Percentiles rank a stretch among this genome's conserved stretches.
Evolutionary conservation across 1,140 invertebrate species (phyloP).

Genomic region (Archivesica marissinica): DNA sequence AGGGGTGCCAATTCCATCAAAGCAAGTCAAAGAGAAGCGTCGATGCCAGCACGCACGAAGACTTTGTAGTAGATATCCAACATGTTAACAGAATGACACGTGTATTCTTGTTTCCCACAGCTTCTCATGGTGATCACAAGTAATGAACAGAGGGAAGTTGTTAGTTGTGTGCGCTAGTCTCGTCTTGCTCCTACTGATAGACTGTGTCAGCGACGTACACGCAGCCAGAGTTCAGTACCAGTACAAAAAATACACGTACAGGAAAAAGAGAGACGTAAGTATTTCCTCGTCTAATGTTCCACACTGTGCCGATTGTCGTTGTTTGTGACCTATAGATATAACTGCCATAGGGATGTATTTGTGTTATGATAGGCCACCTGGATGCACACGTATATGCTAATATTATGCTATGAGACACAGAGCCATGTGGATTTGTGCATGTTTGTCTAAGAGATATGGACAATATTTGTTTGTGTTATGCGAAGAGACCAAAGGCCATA

Average conservation of each 20-base stretch:
- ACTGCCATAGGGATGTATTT: neutral
- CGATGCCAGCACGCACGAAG: too few relatives aligned
- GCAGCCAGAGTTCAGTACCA: slow-evolving; percentile 61
- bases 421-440: too few relatives aligned
- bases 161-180: neutral
- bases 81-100: too few relatives aligned
- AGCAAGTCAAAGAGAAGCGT: too few relatives aligned
- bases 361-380: neutral
- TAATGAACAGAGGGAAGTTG: neutral
- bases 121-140: slow-evolving; percentile 2
- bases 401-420: too few relatives aligned
- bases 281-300: neutral
- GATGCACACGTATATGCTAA: too few relatives aligned
- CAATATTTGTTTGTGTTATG: too few relatives aligned
- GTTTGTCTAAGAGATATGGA: too few relatives aligned
- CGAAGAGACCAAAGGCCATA: too few relatives aligned
- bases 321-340: too few relatives aligned
- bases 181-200: neutral
- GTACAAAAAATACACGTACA: slow-evolving; percentile 74
- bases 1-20: too few relatives aligned
- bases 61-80: too few relatives aligned
- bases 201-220: neutral
- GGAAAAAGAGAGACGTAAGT: slow-evolving; percentile 73
- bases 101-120: neutral
- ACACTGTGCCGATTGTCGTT: neutral